phyloP scores from a whole-genome alignment of 2,113 vertebrate species.

The Agelaius tricolor region DNA sequence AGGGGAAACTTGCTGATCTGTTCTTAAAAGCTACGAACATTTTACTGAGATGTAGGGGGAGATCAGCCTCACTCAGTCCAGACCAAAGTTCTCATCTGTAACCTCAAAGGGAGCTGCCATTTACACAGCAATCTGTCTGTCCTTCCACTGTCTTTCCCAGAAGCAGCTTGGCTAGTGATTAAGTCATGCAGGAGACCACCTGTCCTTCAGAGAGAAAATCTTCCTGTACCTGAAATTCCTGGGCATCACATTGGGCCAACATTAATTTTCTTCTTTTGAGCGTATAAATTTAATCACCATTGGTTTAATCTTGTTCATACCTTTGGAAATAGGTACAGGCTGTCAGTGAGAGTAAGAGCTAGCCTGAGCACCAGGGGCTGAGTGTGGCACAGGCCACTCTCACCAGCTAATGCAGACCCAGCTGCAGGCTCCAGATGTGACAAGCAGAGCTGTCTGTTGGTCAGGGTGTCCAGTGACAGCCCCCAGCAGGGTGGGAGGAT shows the following conservation, averaged over 20 bases:
- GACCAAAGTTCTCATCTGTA: neutral
- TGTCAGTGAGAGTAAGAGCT: neutral
- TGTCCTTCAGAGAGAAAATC: neutral
- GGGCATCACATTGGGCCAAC: neutral
- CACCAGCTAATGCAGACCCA: rapidly evolving
- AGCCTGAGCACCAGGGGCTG: neutral
- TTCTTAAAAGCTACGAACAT: neutral
- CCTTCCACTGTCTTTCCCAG: neutral
- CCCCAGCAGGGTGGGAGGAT: rapidly evolving
- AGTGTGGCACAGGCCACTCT: neutral
- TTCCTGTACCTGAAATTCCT: neutral
- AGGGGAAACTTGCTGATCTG: neutral
- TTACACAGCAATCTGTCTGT: neutral
- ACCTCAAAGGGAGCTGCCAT: neutral
- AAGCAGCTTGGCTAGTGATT: neutral
- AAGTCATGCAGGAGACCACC: neutral
- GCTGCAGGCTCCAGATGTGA: neutral
- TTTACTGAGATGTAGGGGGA: neutral
- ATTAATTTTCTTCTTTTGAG: neutral
- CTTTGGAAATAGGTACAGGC: neutral
- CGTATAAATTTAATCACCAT: neutral
- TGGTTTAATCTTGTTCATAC: neutral
- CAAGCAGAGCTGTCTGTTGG: neutral
- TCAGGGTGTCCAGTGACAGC: neutral
- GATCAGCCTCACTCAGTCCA: neutral